Evolutionary conservation across 2,888 invertebrate genomes (phyloP).

Genomic region (Nephrocerus scutellatus): DNA sequence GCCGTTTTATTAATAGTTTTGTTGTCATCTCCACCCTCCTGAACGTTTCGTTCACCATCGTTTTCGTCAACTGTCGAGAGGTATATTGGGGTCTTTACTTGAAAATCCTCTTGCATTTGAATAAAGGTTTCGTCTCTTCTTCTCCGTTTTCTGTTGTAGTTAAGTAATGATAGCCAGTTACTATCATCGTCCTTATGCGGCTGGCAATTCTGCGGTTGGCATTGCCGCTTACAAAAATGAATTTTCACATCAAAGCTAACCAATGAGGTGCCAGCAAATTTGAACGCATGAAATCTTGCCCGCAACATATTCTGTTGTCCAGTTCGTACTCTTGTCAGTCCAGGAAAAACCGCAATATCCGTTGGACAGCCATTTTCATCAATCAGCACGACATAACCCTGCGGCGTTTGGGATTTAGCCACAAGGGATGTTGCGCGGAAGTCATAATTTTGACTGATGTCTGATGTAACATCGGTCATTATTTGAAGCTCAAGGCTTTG

Average conservation of each 20-base stretch:
- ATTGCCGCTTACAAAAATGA: slow-evolving; percentile 68
- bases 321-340: slow-evolving; percentile 43
- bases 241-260: slow-evolving; percentile 77
- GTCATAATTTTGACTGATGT: slow-evolving; percentile 46
- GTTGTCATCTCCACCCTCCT: background rate
- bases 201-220: slow-evolving; percentile 56
- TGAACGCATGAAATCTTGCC: slow-evolving; percentile 73
- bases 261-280: slow-evolving; percentile 76
- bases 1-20: slow-evolving; percentile 5
- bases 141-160: background rate
- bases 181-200: slow-evolving; percentile 22
- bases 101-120: no score
- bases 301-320: slow-evolving; percentile 48
- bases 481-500: slow-evolving; percentile 60
- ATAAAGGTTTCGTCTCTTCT: background rate
- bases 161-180: slow-evolving; percentile 20
- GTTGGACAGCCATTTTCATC: slow-evolving; percentile 77
- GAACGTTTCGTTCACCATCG: slow-evolving; percentile 5
- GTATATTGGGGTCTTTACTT: no score
- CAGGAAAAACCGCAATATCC: slow-evolving; percentile 54
- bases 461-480: slow-evolving; percentile 46
- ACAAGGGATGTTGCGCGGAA: slow-evolving; percentile 72
- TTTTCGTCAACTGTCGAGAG: slow-evolving; percentile 1
- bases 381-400: slow-evolving; percentile 61
- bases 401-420: slow-evolving; percentile 69